phyloP scores from a whole-genome alignment of 2,888 invertebrate species.

The Spicauda simplicius region DNA sequence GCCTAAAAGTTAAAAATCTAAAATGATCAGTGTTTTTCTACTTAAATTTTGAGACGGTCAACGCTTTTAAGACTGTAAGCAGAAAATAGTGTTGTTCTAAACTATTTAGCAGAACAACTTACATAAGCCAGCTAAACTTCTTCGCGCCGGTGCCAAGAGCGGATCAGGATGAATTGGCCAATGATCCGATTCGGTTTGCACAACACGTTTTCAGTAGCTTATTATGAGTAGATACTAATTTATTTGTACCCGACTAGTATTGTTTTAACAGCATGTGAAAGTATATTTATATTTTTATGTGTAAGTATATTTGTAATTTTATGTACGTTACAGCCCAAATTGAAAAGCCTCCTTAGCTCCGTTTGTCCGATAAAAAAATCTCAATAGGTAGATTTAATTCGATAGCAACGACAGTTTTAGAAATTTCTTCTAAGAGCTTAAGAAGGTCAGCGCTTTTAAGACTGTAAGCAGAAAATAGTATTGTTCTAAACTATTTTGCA shows the following conservation, averaged over 20 bases:
- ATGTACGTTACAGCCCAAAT: no score
- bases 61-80: conserved; percentile 4
- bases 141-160: neutral
- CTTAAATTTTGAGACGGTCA: conserved; percentile 3
- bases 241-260: no score
- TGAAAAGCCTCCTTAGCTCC: no score
- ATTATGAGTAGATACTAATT: no score
- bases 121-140: conserved; percentile 8
- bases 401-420: no score
- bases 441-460: conserved; percentile 8
- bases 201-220: neutral
- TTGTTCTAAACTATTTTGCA: conserved; percentile 12
- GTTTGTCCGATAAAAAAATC: no score
- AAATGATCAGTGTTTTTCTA: no score
- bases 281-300: no score
- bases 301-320: no score
- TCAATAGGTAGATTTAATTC: no score
- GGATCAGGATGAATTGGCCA: conserved; percentile 3
- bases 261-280: no score
- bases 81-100: conserved; percentile 14
- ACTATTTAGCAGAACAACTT: conserved; percentile 11
- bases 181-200: conserved; percentile 12
- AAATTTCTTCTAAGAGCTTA: neutral
- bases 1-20: no score
- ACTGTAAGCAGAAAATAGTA: conserved; percentile 9